Base-by-base conservation (phyloP, 2,797 vertebrate genomes). In the Saxicola maurus region DNA sequence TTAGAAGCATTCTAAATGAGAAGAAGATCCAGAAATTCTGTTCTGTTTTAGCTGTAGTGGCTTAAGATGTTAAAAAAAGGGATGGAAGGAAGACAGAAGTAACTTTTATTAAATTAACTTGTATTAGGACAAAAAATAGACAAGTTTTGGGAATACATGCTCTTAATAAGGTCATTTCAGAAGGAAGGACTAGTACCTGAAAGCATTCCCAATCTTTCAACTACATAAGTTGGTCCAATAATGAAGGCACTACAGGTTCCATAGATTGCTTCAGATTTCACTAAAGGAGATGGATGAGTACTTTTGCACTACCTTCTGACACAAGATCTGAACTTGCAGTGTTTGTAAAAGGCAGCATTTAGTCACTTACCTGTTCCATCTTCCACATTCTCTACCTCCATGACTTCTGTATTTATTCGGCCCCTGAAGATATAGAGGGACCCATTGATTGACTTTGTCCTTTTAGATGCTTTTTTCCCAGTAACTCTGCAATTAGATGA, bases 371-470 rank as follows among this genome's bases (percentile, higher is more conserved):
- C 98, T 95, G 98, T 98, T 79, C 98, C 98, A 13, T 98, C 98
- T 89, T 98, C 98, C 74, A 98, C 98, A 18, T 98, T 98, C 94
- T 98, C 98, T 61, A 98, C 98, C 89, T 98, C 98, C 98, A 98
- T 98, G 81, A 98, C 98, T 91, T 98, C 98, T 0, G 98, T 98
- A 95, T 98, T 98, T 95, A 98, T 98, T 57, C 98, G 96, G 7
- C 98, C 98, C 93, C 99, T 98, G 98, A 99, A 98, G 91, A 99
- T 97, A 93, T 99, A 99, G 64, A 98, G 98, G 71, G 99, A 98
- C 57, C 99, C 99, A 1, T 99, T 99, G 97, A 99, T 98, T 56
- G 99, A 99, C 95, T 99, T 99, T 64, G 99, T 99, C 96, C 99
- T 98, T 94, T 99, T 99, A 66, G 99, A 99, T 60, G 97, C 2